Percentiles rank a stretch among this genome's conserved stretches.
Evolutionary conservation across 2,113 vertebrate genomes (phyloP).

Genomic region (Cathartes aura): DNA sequence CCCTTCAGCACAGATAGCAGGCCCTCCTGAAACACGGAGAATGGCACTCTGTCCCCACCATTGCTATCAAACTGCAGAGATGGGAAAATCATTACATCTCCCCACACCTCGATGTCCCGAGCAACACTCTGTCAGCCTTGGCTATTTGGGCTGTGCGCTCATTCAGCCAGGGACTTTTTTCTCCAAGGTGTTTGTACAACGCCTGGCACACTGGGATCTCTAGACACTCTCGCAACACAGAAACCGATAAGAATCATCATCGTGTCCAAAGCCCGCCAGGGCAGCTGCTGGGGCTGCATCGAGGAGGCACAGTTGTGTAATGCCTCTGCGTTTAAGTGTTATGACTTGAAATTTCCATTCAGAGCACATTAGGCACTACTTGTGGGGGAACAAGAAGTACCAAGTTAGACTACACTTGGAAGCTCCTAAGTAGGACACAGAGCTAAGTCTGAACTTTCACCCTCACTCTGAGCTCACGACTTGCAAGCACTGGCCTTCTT

Average conservation of each 20-base stretch:
- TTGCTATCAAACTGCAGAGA: neutral
- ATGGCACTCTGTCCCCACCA: neutral
- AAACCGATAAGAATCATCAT: neutral
- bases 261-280: neutral
- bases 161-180: neutral
- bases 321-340: neutral
- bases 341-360: neutral
- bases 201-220: neutral
- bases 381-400: neutral
- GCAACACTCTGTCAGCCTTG: neutral
- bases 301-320: neutral
- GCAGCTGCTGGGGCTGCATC: neutral
- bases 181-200: fast-evolving
- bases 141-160: neutral
- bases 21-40: neutral
- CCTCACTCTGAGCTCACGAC: neutral
- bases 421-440: neutral
- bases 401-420: neutral
- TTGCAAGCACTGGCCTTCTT: neutral
- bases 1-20: neutral
- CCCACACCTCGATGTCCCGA: neutral
- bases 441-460: neutral
- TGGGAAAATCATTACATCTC: neutral
- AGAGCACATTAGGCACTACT: neutral
- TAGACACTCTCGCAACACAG: neutral